Conservation (phyloP, 2,888 invertebrate species). For the Callyntrura sp. region DNA sequence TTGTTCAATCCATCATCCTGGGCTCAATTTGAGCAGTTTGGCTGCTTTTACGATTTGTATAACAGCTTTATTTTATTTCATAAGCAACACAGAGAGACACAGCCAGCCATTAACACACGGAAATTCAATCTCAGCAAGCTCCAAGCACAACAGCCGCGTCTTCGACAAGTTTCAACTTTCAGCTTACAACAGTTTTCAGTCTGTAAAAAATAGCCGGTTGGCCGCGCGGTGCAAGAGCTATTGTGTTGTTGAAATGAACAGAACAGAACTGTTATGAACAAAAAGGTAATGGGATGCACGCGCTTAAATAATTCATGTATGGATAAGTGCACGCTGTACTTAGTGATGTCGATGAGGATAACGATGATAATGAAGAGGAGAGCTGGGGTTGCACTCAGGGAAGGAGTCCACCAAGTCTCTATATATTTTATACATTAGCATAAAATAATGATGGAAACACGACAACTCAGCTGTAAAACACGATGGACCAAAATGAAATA, state of each 20-base stretch:
- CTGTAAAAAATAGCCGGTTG: slow-evolving; percentile 12
- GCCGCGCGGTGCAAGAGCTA: not conserved
- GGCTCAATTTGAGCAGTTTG: slow-evolving; percentile 47
- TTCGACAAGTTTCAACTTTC: slow-evolving; percentile 9
- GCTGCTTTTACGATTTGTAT: slow-evolving; percentile 39
- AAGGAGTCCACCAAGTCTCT: not conserved
- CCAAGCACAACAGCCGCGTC: not conserved
- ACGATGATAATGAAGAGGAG: not conserved
- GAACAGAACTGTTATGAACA: not conserved
- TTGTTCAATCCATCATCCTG: slow-evolving; percentile 74
- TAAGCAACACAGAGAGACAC: not conserved
- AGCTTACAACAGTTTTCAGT: slow-evolving; percentile 18
- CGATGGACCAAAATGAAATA: slow-evolving; percentile 70
- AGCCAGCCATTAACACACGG: not conserved
- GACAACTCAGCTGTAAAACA: slow-evolving; percentile 64
- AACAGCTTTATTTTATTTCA: slow-evolving; percentile 45
- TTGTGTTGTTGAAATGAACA: slow-evolving; percentile 7
- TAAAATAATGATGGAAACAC: slow-evolving; percentile 70
- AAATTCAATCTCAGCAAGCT: slow-evolving; percentile 49
- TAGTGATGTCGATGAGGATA: too few species aligned
- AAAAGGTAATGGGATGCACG: slow-evolving; percentile 7
- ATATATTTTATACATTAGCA: slow-evolving; percentile 55
- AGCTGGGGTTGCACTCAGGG: not conserved
- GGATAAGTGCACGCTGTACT: not conserved
- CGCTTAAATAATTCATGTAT: slow-evolving; percentile 42